These are phyloP conservation scores for Cheilinus undulatus DNA, from an alignment of 2,113 vertebrate genomes.

Conservation along the genomic window DNA sequence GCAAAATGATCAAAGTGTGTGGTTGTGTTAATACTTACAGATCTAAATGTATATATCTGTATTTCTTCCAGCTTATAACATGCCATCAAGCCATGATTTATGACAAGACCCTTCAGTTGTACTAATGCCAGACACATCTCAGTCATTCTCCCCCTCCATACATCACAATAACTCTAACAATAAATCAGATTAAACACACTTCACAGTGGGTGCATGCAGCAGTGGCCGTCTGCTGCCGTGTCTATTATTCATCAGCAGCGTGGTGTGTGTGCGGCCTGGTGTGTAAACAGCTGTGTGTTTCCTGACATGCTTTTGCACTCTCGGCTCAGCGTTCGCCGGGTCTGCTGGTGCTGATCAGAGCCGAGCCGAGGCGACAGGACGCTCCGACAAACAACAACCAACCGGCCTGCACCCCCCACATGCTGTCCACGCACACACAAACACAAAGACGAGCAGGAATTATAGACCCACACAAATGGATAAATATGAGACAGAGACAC, in stretches of 20 bases:
- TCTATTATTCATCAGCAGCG: constrained; percentile 88
- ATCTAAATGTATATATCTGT: too few relatives aligned
- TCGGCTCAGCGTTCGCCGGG: constrained; percentile 84
- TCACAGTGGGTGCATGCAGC: constrained; percentile 23
- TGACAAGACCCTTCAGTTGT: not conserved
- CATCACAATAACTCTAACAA: not conserved
- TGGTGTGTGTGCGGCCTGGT: constrained; percentile 81
- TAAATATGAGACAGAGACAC: constrained; percentile 54
- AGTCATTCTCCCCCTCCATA: not conserved
- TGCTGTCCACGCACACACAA: constrained; percentile 14
- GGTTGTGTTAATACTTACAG: too few relatives aligned
- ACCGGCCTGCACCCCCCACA: constrained; percentile 14
- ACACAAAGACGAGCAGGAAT: not conserved
- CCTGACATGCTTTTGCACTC: constrained; percentile 99
- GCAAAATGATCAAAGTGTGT: too few relatives aligned
- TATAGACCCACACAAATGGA: constrained; percentile 39
- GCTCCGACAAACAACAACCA: constrained; percentile 86
- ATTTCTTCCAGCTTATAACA: not conserved
- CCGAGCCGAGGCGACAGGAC: constrained; percentile 90
- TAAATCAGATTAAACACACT: constrained; percentile 4
- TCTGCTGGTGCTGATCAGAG: constrained; percentile 92
- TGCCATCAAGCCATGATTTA: not conserved
- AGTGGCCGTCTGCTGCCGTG: constrained; percentile 83
- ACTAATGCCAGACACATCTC: not conserved
- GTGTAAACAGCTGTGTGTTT: constrained; percentile 95